Base-by-base conservation (phyloP, 1,140 invertebrate genomes). In the Atopsyche davidsoni region DNA sequence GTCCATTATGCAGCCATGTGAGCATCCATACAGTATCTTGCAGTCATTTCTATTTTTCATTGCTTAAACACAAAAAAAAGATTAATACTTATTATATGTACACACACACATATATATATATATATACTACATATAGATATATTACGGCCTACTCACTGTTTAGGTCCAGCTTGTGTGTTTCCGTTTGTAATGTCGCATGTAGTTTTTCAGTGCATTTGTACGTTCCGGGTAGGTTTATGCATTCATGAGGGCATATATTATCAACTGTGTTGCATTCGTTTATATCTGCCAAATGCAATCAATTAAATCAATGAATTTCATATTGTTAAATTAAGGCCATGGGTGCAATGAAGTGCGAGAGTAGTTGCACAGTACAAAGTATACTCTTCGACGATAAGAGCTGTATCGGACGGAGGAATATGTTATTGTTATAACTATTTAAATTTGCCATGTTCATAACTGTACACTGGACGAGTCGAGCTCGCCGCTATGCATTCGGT, bases 191-290 rank as follows among this genome's bases (percentile, higher is more conserved):
- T 16, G 45, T 59, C 59, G 39, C 47, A 72, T 73, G 10, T 80
- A 79, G 4, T 63, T 60, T 2, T 79, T 84, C 86, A 28, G 64
- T 55, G 59, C 83, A 86, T 28, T 73, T 61, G 51, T 77, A 81
- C 23, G 72, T 69, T 17, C 86, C 85, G 4, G 78, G 69, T 13
- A 75, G 69, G 62, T 88, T 89, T n/a, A 76, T 60, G 68, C 79
- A 79, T 13, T 67, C 61, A 40, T 77, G 70, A 16, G 75, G 66
- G 60, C 83, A 85, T 32, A 72, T 72, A 13, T 73, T 81, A 60
- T 80, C 79, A 24, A 75, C 68, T 35, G 66, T 62, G 48, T 69
- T 55, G 61, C 85, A 88, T 61, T 88, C 85, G 62, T 87, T 77
- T 35, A 86, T 75, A 67, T 89, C 79, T 77, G 64, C 61, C 57